Conservation (phyloP, 2,113 vertebrate species). For the Anarhynchus alexandrinus region DNA sequence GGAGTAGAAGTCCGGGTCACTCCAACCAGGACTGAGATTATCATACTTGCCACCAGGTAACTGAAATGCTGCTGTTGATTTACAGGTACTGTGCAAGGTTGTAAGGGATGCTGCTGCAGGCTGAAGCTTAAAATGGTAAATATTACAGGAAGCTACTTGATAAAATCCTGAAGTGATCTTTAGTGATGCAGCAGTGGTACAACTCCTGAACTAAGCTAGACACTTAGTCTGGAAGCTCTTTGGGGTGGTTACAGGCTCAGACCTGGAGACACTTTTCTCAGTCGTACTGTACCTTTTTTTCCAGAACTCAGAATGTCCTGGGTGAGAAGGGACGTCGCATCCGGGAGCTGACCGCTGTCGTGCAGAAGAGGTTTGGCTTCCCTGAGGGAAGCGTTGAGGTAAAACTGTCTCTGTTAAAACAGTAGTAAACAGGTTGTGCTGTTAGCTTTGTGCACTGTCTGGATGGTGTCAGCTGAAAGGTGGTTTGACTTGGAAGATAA, state of each 20-base stretch:
- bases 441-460: neutral
- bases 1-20: slow-evolving; percentile 97
- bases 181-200: neutral
- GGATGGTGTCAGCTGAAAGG: neutral
- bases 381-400: slow-evolving; percentile 98
- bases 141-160: fast-evolving
- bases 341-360: slow-evolving; percentile 94
- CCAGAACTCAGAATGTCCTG: slow-evolving; percentile 95
- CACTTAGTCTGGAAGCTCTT: neutral
- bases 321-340: slow-evolving; percentile 97
- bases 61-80: neutral
- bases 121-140: neutral
- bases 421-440: neutral
- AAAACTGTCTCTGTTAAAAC: neutral
- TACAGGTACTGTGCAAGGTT: neutral
- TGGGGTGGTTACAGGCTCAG: neutral
- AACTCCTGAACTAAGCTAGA: no score
- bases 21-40: slow-evolving; percentile 97
- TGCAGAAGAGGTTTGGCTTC: slow-evolving; percentile 98
- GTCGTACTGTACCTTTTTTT: fast-evolving
- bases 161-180: neutral
- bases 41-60: slow-evolving; percentile 97
- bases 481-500: neutral
- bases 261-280: neutral
- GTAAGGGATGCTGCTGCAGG: no score